Conservation (phyloP, 2,888 invertebrate species). For the Hypomecis punctinalis region DNA sequence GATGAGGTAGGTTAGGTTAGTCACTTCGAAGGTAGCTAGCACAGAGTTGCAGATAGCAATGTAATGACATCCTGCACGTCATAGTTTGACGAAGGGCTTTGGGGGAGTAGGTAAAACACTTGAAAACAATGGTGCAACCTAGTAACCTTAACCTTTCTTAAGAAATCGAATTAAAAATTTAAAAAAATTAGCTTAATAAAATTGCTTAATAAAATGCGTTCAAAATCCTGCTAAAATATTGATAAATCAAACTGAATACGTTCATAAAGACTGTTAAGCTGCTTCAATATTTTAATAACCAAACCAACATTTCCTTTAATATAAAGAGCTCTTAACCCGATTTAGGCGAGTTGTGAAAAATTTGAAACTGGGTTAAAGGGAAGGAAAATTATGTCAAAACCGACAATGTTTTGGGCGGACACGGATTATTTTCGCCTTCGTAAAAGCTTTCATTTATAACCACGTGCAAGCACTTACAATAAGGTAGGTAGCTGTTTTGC, state of each 20-base stretch:
- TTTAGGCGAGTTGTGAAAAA: constrained; percentile 20
- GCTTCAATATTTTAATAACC: constrained; percentile 20
- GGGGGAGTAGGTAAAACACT: too few species aligned
- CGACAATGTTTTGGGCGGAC: constrained; percentile 17
- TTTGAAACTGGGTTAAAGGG: constrained; percentile 19
- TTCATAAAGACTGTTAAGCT: neutral
- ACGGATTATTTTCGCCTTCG: constrained; percentile 10
- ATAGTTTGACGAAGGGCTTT: too few species aligned
- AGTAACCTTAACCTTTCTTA: too few species aligned
- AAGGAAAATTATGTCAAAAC: constrained; percentile 17
- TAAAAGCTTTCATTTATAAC: constrained; percentile 22
- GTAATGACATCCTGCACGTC: too few species aligned
- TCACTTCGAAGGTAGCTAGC: too few species aligned
- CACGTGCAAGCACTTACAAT: neutral
- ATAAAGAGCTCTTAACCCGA: constrained; percentile 24
- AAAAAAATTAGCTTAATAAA: too few species aligned
- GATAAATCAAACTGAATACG: neutral
- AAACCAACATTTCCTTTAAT: constrained; percentile 18
- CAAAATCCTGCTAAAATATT: neutral
- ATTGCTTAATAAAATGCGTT: too few species aligned
- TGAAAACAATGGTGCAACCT: too few species aligned
- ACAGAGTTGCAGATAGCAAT: too few species aligned
- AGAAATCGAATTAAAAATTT: too few species aligned
- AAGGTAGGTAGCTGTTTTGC: neutral
- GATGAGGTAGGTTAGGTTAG: too few species aligned